These are phyloP conservation scores for Hippopotamus amphibius DNA, from an alignment of 2,113 vertebrate genomes.

Conservation along the genomic window DNA sequence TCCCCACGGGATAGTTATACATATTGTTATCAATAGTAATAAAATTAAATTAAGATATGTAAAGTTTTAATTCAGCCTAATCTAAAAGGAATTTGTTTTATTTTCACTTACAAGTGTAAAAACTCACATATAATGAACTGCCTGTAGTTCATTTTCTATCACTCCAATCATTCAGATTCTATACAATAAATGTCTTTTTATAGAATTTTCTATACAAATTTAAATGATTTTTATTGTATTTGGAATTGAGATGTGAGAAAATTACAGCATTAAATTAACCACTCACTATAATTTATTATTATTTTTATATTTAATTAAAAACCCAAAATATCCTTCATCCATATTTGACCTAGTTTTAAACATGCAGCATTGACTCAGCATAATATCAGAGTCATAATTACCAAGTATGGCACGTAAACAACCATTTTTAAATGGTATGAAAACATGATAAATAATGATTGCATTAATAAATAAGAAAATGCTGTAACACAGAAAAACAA, in stretches of 20 bases:
- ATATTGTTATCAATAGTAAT: not conserved
- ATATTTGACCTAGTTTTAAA: slow-evolving; percentile 2
- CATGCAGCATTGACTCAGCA: not conserved
- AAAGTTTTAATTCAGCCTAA: not conserved
- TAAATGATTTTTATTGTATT: not conserved
- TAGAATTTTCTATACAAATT: not conserved
- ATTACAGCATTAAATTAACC: not conserved
- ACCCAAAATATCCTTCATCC: not conserved
- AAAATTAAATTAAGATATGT: slow-evolving; percentile 3
- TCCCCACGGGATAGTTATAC: not conserved
- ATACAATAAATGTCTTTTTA: not conserved
- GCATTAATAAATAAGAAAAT: slow-evolving; percentile 25
- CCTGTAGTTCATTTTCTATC: not conserved
- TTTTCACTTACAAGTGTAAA: slow-evolving; percentile 21
- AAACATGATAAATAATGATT: slow-evolving; percentile 4
- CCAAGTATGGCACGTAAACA: not conserved
- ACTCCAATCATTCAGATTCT: not conserved
- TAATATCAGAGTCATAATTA: not conserved
- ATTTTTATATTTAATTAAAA: slow-evolving; percentile 55
- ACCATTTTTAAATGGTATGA: not conserved
- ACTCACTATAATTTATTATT: not conserved
- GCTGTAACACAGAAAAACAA: not conserved
- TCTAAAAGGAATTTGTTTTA: not conserved
- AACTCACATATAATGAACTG: not conserved
- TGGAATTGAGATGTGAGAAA: not conserved